Evolutionary conservation across 2,797 vertebrate species (phyloP), one percentile per base, ranked within the genome.

Genomic region (Pangasius krempfi): DNA sequence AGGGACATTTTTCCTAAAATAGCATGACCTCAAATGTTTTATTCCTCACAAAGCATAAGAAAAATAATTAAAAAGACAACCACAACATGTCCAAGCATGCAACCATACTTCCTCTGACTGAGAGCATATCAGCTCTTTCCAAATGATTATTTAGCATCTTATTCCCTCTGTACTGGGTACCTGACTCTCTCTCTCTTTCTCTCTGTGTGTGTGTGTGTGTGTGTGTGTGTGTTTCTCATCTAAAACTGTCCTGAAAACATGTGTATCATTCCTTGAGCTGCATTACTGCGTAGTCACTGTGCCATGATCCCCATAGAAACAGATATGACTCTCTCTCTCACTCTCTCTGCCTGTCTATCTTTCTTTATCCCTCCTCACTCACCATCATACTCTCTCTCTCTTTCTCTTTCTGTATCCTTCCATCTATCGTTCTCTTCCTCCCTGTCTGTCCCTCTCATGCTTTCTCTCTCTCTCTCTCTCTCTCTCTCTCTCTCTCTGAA

Each of bases 241-340:
- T 78, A 27, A 52, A 52, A 52, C 9, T 30, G 47, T 4, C 13
- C 50, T 79, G 76, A 30, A 58, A 58, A 58, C 52, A 12, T 25
- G 30, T 37, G 54, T 13, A 81, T 60, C 54, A 60, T 81, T 60
- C 56, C 52, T 47, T 50, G 75, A 78, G 75, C 44, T 54, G n/a
- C 27, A 54, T 95, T 94, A 94, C 95, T 93, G 95, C 94, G 95
- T 94, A 94, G 95, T 95, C 94, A 95, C 94, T 96, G 95, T 94
- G 89, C 94, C 92, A 95, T 92, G 93, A 95, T 96, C 95, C 93
- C 95, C 95, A 96, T 96, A 95, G 95, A 94, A 96, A 96, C 95
- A 95, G 94, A 93, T 52, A 25, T 83, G 2, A 30, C 78, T 82
- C 9, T 64, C 93, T 90, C 92, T 93, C 89, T 93, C 88, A 33